A percentile compares a stretch with the other conserved stretches of the same genome.
phyloP scores from a whole-genome alignment of 2,888 invertebrate genomes.

The Xanthia icteritia region DNA sequence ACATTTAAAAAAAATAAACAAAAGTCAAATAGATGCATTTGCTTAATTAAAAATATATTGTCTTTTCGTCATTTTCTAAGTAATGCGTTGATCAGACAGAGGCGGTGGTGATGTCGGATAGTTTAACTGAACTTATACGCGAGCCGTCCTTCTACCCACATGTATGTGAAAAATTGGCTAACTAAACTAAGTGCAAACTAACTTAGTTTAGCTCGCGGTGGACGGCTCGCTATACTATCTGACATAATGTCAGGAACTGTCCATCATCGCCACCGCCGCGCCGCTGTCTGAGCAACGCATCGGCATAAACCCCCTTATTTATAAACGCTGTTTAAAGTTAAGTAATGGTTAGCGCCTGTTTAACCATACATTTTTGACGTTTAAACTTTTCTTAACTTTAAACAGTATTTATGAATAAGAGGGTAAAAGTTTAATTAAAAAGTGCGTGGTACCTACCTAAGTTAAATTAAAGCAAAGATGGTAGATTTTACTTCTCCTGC shows the following conservation, averaged over 20 bases:
- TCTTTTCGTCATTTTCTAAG: background rate
- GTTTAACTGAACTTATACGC: background rate
- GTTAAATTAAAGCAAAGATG: slow-evolving; percentile 24
- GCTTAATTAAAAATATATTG: slow-evolving; percentile 4
- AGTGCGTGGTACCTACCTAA: background rate
- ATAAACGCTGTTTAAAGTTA: no score
- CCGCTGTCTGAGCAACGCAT: background rate
- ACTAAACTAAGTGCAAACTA: no score
- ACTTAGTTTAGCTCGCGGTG: no score
- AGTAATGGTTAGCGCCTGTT: no score
- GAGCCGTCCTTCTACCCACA: no score
- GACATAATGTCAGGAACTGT: background rate
- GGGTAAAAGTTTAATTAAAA: background rate
- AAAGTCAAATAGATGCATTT: slow-evolving; percentile 19
- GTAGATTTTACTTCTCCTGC: background rate
- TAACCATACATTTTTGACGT: no score
- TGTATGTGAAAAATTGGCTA: no score
- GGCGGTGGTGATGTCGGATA: background rate
- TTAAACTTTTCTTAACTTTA: no score
- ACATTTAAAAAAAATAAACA: slow-evolving; percentile 41
- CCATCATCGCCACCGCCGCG: slow-evolving; percentile 5
- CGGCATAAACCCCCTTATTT: no score
- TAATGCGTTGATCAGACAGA: background rate
- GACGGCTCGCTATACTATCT: background rate
- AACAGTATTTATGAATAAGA: no score